A percentile compares a stretch with the other conserved stretches of the same genome.
Evolutionary conservation across 2,797 vertebrate species (phyloP).

Genomic region (Pogoniulus pusillus): DNA sequence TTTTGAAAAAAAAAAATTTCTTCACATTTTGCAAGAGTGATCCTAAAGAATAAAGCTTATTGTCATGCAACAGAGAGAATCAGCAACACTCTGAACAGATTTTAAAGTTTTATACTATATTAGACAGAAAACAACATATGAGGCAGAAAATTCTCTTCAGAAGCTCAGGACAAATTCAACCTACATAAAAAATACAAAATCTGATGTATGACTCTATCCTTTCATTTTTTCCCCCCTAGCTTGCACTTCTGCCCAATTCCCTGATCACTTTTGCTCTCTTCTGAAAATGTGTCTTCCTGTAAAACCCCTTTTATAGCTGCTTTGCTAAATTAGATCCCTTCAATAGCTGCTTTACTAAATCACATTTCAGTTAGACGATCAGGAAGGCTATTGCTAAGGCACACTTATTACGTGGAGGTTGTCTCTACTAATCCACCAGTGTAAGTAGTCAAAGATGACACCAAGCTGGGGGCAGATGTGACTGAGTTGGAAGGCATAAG

Average conservation of each 20-base stretch:
- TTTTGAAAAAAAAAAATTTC: neutral
- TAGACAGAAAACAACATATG: neutral
- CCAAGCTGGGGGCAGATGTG: too few species aligned
- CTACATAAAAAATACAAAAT: neutral
- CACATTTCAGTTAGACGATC: neutral
- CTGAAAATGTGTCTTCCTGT: neutral
- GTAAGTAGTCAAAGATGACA: neutral
- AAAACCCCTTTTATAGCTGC: neutral
- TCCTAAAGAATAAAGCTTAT: neutral
- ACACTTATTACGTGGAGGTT: neutral
- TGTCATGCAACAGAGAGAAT: neutral
- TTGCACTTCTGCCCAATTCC: neutral
- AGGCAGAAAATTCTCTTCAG: neutral
- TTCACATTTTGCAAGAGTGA: neutral
- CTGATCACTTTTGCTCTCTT: neutral
- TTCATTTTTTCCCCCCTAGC: neutral
- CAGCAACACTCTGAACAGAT: neutral
- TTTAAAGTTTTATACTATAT: neutral
- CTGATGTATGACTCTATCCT: neutral
- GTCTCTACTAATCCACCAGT: neutral
- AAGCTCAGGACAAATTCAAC: neutral
- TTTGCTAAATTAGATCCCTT: neutral
- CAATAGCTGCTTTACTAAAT: neutral
- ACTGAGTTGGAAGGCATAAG: too few species aligned
- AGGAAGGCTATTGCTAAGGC: neutral